phyloP scores from a whole-genome alignment of 2,888 invertebrate genomes.

The Gibbula magus region DNA sequence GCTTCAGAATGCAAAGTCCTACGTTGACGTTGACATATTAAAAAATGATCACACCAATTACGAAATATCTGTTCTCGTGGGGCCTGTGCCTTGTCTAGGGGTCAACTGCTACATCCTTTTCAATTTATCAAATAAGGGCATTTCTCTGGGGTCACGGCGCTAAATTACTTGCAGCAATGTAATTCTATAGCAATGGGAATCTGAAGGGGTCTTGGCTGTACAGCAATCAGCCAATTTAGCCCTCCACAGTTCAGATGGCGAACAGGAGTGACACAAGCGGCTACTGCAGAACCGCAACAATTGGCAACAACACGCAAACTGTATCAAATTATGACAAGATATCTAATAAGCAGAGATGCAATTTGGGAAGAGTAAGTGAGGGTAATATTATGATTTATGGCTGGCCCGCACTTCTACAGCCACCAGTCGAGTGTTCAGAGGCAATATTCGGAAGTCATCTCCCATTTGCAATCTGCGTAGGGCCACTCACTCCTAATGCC shows the following conservation, averaged over 20 bases:
- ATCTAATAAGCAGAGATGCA: slow-evolving; percentile 16
- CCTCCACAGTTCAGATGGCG: neutral
- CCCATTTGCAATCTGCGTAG: too few relatives aligned
- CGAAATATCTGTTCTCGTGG: neutral
- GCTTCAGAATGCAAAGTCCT: too few relatives aligned
- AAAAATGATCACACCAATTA: slow-evolving; percentile 2
- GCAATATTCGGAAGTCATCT: too few relatives aligned
- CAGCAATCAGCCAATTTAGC: slow-evolving; percentile 15
- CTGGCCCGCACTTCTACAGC: too few relatives aligned
- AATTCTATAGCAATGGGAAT: neutral
- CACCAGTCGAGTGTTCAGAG: too few relatives aligned
- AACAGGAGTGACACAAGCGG: neutral
- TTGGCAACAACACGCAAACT: slow-evolving; percentile 20
- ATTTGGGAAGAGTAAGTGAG: slow-evolving; percentile 11
- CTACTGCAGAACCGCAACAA: neutral
- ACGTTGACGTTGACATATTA: too few relatives aligned
- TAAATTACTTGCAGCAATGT: neutral
- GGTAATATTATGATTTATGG: neutral
- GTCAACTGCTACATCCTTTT: slow-evolving; percentile 17
- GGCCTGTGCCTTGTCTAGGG: neutral
- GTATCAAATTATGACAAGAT: slow-evolving; percentile 23
- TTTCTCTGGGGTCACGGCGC: slow-evolving; percentile 9
- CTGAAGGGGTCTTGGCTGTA: neutral
- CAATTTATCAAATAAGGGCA: slow-evolving; percentile 17
- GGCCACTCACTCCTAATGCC: too few relatives aligned